Evolutionary conservation across 2,888 invertebrate genomes (phyloP), one percentile per base, ranked within the genome.

Genomic region (Chrysolina haemoptera): DNA sequence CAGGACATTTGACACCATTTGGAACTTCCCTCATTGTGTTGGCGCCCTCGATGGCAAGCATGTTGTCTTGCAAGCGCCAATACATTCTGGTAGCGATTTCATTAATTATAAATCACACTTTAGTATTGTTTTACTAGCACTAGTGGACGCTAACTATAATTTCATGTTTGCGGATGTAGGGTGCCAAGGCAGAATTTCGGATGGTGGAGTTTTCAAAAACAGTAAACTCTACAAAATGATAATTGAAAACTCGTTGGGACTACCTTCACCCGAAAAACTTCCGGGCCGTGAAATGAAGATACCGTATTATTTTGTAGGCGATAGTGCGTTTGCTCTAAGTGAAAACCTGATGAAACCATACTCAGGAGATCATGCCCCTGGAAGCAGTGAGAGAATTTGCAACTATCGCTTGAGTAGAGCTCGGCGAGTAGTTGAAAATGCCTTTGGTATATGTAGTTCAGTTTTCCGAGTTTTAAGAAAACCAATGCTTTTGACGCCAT

Each of bases 291-390:
- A 20, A 12, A 62, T 62, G 62, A 22, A 20, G 14, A 35, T 70
- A 12, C 71, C 72, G n/a, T 75, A 73, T 46, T 35, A 64, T 10
- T 65, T 72, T 72, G 22, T 69, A 12, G 75, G 41, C 11, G 72
- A 72, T 1, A n/a, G n/a, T n/a, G n/a, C n/a, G n/a, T 75, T 76
- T 75, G 70, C 80, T 35, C 66, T 81, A 18, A 63, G 35, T 50
- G 65, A 50, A 53, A 59, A 77, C 70, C 43, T 79, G 10, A 76
- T 81, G 78, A 82, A 82, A 62, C 81, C 78, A 14, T 81, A 73
- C 59, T 41, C 79, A 12, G 78, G 78, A 43, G 62, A 62, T 27
- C 70, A 69, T 63, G 62, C 41, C 11, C 73, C 63, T 63, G 77
- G 76, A 43, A 59, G 70, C 46, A 10, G 12, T 43, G 1, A 43